Evolutionary conservation across 2,113 vertebrate species (phyloP), one percentile per base, ranked within the genome.

Genomic region (Pelusios castaneus): DNA sequence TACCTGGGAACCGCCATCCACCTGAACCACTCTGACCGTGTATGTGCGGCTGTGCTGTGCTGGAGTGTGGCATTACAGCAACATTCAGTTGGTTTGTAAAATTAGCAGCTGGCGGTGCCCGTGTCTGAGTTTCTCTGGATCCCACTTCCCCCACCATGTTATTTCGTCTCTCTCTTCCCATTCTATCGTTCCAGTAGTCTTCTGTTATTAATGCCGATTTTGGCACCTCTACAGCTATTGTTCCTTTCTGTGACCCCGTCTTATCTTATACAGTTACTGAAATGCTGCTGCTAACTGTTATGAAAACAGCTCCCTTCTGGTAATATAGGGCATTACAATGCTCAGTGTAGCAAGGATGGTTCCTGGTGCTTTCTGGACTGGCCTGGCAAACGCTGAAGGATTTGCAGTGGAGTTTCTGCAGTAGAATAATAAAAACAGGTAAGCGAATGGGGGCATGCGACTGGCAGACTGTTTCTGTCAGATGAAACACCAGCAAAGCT

Each of bases 251-350:
- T 91, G 91, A 60, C 85, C 91, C 94, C 95, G 93, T 94, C 95
- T 52, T 95, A 95, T 94, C 95, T 95, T 94, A 86, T 93, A 96
- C 51, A 52, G 49, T 92, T 94, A 90, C 94, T 3, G 19, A 96
- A 92, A 89, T 91, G 80, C 89, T 93, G 84, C 92, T 63, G 19
- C 90, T 90, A 51, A 90, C 85, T 1, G 10, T 79, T 78, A 73
- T 97, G 97, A 97, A 97, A 97, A 96, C 97, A 97, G 90, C 88
- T 63, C 9, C 31, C 94, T 94, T 96, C 75, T 96, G 95, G 84
- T 96, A 96, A 96, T 89, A 91, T 87, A 81, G 86, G 85, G 90
- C 88, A 94, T 97, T 97, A 96, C 97, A 97, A 97, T 98, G 96
- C 97, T 25, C 92, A 38, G 89, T 93, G 92, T 78, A 93, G 91